phyloP scores from a whole-genome alignment of 2,888 invertebrate species.

The Drosophila tripunctata region DNA sequence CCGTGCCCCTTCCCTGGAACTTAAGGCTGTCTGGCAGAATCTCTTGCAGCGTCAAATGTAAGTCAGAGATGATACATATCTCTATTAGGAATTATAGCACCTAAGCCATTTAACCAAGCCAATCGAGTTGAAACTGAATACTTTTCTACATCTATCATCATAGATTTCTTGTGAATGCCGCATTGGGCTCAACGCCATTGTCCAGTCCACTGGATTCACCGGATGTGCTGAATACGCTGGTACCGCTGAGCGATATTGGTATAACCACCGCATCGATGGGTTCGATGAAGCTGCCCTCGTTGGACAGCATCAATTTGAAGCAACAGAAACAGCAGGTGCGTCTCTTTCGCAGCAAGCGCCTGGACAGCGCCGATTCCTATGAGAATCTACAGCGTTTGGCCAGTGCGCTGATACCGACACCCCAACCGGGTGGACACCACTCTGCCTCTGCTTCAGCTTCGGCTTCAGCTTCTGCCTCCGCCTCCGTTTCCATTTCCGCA shows the following conservation, averaged over 20 bases:
- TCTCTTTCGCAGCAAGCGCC: conserved; percentile 81
- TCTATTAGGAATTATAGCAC: too few species aligned
- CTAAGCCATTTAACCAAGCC: neutral
- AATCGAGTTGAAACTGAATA: neutral
- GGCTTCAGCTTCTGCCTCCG: neutral
- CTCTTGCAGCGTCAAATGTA: conserved; percentile 94
- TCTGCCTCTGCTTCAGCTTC: neutral
- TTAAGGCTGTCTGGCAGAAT: conserved; percentile 96
- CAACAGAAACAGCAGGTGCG: conserved; percentile 81
- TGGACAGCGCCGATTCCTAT: conserved; percentile 80
- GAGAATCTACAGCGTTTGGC: conserved; percentile 84
- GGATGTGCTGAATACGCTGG: conserved; percentile 86
- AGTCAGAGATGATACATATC: too few species aligned
- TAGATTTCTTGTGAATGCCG: conserved; percentile 93
- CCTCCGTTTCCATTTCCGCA: conserved; percentile 42
- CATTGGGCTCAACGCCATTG: conserved; percentile 90
- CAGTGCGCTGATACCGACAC: conserved; percentile 74
- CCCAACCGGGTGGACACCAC: conserved; percentile 10
- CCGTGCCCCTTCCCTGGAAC: conserved; percentile 92
- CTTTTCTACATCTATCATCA: neutral
- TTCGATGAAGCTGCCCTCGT: conserved; percentile 84
- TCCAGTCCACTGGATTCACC: conserved; percentile 94
- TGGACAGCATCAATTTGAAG: conserved; percentile 83
- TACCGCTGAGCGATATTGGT: conserved; percentile 84
- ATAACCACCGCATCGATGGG: conserved; percentile 83